These are phyloP conservation scores for Struthio camelus DNA, from an alignment of 2,113 vertebrate species.

Conservation along the genomic window DNA sequence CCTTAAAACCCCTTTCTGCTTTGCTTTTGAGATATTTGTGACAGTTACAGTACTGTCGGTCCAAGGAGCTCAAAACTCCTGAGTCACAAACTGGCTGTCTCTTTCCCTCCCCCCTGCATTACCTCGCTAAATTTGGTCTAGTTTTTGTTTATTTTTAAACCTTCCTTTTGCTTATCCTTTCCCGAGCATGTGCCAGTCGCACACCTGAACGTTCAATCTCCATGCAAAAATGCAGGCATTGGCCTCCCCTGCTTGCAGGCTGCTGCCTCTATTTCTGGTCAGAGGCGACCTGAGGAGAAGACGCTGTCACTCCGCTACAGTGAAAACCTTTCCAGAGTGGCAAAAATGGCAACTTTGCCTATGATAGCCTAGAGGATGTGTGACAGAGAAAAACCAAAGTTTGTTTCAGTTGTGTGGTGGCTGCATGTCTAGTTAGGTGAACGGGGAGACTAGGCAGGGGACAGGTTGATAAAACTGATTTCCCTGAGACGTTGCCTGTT, in stretches of 20 bases:
- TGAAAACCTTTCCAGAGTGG: background rate
- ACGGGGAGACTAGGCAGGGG: background rate
- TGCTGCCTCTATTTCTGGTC: background rate
- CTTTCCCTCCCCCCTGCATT: background rate
- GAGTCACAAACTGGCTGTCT: background rate
- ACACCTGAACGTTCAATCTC: background rate
- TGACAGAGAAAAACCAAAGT: background rate
- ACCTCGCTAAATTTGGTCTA: background rate
- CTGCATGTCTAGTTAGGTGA: background rate
- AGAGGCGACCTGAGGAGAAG: background rate
- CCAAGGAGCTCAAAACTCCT: background rate
- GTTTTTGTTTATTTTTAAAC: background rate
- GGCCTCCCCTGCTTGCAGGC: background rate
- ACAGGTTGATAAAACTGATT: background rate
- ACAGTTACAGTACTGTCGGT: background rate
- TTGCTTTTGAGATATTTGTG: background rate
- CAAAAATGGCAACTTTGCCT: background rate
- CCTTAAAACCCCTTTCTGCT: constrained; percentile 13
- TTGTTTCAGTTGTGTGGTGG: background rate
- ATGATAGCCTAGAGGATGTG: too few species aligned
- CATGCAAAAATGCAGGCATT: background rate
- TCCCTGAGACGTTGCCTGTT: background rate
- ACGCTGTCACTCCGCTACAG: fast-evolving
- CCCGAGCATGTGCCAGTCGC: background rate
- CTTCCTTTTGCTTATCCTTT: background rate